Conservation (phyloP, 2,113 vertebrate genomes). For the Mionectes macconnelli region DNA sequence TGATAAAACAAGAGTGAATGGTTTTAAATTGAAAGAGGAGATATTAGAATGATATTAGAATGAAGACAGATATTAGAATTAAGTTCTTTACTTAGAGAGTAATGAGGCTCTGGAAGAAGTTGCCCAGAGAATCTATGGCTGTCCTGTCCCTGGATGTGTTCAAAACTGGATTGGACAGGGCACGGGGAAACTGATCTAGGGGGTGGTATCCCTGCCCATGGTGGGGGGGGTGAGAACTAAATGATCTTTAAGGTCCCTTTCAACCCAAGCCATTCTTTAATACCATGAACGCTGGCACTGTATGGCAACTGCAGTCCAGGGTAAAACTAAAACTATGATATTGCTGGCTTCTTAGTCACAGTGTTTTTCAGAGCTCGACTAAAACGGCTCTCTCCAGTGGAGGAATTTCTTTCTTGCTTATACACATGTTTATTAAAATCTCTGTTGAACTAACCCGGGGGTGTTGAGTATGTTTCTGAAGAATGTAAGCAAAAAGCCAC, state of each 20-base stretch:
- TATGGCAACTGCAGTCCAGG: not conserved
- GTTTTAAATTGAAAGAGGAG: not conserved
- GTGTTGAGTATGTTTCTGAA: not conserved
- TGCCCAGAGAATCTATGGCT: not conserved
- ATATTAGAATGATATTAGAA: not conserved
- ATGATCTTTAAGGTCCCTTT: not conserved
- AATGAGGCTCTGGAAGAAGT: not conserved
- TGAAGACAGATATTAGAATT: not conserved
- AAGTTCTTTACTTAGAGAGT: not conserved
- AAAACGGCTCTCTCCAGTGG: not conserved
- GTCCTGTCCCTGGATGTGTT: not conserved
- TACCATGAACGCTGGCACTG: not conserved
- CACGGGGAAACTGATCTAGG: not conserved
- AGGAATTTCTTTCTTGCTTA: not conserved
- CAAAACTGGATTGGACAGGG: not conserved
- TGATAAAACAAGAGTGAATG: not conserved
- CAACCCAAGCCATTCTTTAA: not conserved
- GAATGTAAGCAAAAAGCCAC: not conserved
- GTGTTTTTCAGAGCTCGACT: not conserved
- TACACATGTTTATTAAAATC: not conserved
- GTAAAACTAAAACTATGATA: not conserved
- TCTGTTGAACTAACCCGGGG: not conserved
- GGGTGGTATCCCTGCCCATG: too few relatives aligned
- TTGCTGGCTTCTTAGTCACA: not conserved
- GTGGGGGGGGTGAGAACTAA: not conserved